These are phyloP conservation scores for Monoplex corrugatus DNA, from an alignment of 2,888 invertebrate genomes.

Conservation along the genomic window DNA sequence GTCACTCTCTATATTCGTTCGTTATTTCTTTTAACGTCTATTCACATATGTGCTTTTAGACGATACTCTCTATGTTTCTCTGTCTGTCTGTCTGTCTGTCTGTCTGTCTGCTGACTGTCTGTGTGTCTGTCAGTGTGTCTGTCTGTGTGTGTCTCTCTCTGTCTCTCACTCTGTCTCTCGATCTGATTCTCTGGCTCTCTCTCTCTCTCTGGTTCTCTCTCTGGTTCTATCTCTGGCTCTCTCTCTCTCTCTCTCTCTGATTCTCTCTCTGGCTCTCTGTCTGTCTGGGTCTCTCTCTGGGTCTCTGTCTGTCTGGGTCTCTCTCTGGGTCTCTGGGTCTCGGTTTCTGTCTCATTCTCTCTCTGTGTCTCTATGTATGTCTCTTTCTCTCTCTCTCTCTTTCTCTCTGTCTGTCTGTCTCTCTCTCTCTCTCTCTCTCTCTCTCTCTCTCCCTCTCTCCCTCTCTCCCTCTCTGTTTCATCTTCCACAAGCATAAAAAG, in stretches of 20 bases:
- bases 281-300: slow-evolving; percentile 25
- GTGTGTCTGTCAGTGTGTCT: slow-evolving; percentile 13
- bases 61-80: too few species aligned
- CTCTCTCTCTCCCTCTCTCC: slow-evolving; percentile 26
- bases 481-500: too few species aligned
- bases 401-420: background rate
- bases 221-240: background rate
- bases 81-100: slow-evolving; percentile 34
- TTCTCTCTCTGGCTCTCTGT: background rate
- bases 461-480: slow-evolving; percentile 40
- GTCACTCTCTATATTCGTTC: background rate
- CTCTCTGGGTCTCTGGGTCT: too few species aligned
- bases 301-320: background rate
- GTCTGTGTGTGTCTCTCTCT: too few species aligned
- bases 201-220: slow-evolving; percentile 24
- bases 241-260: slow-evolving; percentile 29
- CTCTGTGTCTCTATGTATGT: too few species aligned
- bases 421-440: background rate
- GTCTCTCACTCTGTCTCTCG: slow-evolving; percentile 20
- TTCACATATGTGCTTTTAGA: too few species aligned
- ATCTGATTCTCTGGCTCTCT: slow-evolving; percentile 1
- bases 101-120: slow-evolving; percentile 23
- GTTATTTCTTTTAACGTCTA: too few species aligned
- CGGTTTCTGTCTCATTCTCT: too few species aligned
- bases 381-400: too few species aligned